These are phyloP conservation scores for human (Homo sapiens) DNA, from an alignment of 2,113 vertebrate genomes.

Conservation along the genomic window DNA sequence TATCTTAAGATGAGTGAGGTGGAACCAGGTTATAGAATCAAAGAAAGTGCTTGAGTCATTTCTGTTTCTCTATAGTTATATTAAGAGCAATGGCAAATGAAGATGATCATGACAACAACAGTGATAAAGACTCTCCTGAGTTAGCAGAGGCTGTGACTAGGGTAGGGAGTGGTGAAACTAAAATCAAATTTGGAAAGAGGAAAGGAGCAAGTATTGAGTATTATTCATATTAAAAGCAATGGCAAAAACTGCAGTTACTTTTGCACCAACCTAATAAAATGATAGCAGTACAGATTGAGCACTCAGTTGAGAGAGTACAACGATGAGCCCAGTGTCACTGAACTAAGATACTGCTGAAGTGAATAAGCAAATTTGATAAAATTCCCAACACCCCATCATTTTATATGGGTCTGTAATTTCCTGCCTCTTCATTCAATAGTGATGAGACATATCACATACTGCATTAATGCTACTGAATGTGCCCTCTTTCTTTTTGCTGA, in stretches of 20 bases:
- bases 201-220: neutral
- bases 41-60: neutral
- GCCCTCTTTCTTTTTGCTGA: constrained; percentile 33
- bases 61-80: neutral
- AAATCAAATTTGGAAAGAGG: neutral
- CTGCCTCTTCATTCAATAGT: constrained; percentile 30
- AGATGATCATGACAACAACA: neutral
- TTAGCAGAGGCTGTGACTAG: neutral
- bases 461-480: neutral
- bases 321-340: neutral
- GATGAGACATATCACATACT: constrained; percentile 40
- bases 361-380: neutral
- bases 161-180: neutral
- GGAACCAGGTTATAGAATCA: neutral
- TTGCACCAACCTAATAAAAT: neutral
- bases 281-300: neutral
- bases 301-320: neutral
- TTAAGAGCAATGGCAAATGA: neutral
- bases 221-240: too few species aligned
- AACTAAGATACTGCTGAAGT: neutral
- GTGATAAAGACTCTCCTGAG: neutral
- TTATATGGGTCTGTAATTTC: constrained; percentile 44
- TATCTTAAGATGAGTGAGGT: neutral
- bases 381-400: neutral
- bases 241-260: too few species aligned